Percentiles rank a stretch among this genome's conserved stretches.
Evolutionary conservation across 2,113 vertebrate species (phyloP).

Genomic region (Ranitomeya imitator): DNA sequence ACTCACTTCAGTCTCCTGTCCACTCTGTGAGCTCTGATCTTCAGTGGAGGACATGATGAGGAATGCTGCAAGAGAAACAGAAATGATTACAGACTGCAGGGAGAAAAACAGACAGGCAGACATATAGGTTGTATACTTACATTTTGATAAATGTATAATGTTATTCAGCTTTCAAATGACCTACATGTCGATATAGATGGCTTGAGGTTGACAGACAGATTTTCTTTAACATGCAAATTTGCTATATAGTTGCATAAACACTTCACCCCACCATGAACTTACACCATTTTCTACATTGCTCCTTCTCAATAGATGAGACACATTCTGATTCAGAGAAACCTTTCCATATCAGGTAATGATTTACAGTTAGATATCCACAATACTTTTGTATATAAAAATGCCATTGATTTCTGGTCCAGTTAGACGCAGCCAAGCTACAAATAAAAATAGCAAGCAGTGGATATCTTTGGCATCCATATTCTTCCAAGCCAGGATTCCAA

Average conservation of each 20-base stretch:
- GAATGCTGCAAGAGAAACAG: no score
- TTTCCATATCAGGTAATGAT: constrained; percentile 24
- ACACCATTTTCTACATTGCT: neutral
- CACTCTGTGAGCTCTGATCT: no score
- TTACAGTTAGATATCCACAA: constrained; percentile 14
- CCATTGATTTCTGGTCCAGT: neutral
- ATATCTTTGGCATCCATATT: constrained; percentile 62
- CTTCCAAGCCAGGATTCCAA: constrained; percentile 59
- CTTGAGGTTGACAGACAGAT: no score
- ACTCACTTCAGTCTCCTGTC: no score
- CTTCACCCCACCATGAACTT: neutral
- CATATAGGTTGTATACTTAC: no score
- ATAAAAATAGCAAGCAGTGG: constrained; percentile 61
- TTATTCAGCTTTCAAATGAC: no score
- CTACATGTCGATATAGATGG: no score
- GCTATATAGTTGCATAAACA: neutral
- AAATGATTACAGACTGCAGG: no score
- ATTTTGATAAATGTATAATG: no score
- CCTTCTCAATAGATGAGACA: neutral
- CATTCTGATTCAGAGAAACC: neutral
- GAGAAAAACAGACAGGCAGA: no score
- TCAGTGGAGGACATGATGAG: no score
- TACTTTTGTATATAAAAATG: constrained; percentile 19
- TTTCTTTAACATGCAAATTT: neutral
- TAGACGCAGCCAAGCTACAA: constrained; percentile 28